These are phyloP conservation scores for Cataglyphis albicans DNA, from an alignment of 2,888 invertebrate species.

Conservation along the genomic window DNA sequence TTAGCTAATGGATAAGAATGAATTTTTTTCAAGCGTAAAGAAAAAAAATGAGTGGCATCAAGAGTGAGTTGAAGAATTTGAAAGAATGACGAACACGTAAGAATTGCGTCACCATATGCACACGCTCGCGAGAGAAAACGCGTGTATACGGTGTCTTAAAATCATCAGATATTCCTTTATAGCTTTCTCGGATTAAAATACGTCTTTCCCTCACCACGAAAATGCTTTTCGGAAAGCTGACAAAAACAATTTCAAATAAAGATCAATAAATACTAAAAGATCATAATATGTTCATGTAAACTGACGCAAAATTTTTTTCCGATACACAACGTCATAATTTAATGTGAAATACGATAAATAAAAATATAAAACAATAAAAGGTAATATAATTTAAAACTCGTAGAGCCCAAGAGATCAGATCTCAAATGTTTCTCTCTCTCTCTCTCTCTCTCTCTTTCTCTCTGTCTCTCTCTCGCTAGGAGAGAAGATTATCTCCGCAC, in stretches of 20 bases:
- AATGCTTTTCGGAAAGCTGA: not conserved
- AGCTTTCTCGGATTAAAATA: not conserved
- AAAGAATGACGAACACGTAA: slow-evolving; percentile 55
- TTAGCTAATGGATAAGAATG: not conserved
- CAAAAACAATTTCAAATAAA: not conserved
- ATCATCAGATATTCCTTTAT: not conserved
- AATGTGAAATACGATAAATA: not conserved
- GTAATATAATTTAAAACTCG: not conserved
- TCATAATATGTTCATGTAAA: not conserved
- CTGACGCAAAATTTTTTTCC: not conserved
- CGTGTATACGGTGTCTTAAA: slow-evolving; percentile 11
- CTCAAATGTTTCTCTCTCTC: not conserved
- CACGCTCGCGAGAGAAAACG: slow-evolving; percentile 43
- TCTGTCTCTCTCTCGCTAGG: no score
- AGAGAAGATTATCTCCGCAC: not conserved
- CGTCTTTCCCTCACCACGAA: not conserved
- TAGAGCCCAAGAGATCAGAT: not conserved
- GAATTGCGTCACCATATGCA: slow-evolving; percentile 65
- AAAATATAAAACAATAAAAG: not conserved
- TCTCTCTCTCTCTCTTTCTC: not conserved
- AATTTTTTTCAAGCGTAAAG: not conserved
- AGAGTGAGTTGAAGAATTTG: slow-evolving; percentile 2
- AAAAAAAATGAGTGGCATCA: not conserved
- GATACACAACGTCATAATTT: not conserved
- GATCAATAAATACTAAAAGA: not conserved